phyloP scores from a whole-genome alignment of 2,888 invertebrate genomes.

The Apotomis capreana region DNA sequence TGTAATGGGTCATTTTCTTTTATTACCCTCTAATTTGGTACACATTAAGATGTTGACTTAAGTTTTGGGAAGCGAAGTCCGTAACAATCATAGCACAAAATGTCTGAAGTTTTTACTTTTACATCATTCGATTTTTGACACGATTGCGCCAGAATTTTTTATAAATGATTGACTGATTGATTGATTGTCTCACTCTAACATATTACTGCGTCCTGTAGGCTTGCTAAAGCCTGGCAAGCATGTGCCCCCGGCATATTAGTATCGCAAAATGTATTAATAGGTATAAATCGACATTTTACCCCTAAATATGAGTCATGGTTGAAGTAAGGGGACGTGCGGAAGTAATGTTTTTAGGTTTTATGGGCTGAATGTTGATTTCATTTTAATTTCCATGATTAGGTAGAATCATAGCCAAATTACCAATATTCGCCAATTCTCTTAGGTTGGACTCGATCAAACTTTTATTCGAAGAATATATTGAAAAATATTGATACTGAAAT shows the following conservation, averaged over 20 bases:
- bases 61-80: conserved; percentile 7
- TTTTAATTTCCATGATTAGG: conserved; percentile 1
- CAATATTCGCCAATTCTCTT: neutral
- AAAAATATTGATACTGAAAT: no score
- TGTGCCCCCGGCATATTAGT: neutral
- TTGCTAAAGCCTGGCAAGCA: no score
- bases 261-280: conserved; percentile 36
- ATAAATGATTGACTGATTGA: neutral
- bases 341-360: conserved; percentile 33
- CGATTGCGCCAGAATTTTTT: no score
- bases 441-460: no score
- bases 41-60: conserved; percentile 14
- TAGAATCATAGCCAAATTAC: neutral
- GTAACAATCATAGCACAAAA: neutral
- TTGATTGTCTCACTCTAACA: no score
- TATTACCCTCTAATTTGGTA: conserved; percentile 20
- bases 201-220: no score
- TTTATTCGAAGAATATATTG: no score
- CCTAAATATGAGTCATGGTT: conserved; percentile 39
- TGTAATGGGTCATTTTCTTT: conserved; percentile 36
- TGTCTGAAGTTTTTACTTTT: neutral
- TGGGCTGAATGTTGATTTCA: conserved; percentile 27
- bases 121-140: no score
- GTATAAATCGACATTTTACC: conserved; percentile 35
- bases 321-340: conserved; percentile 33